phyloP scores from a whole-genome alignment of 1,140 invertebrate species.

The Apis mellifera region Amel_HAv3.1 CM009934.2:6911001-6911500 shows the following conservation, averaged over 20 bases:
- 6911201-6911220: slow-evolving; percentile 12
- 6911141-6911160: slow-evolving; percentile 14
- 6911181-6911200: slow-evolving; percentile 38
- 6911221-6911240: not conserved
- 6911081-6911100: slow-evolving; percentile 4
- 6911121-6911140: not conserved
- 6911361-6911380: slow-evolving; percentile 7
- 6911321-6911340: slow-evolving; percentile 14
- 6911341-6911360: slow-evolving; percentile 17
- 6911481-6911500: no score
- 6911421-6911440: no score
- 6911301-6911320: slow-evolving; percentile 4
- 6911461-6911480: no score
- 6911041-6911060: not conserved
- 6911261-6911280: slow-evolving; percentile 26
- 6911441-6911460: no score
- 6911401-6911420: no score
- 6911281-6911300: not conserved
- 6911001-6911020: not conserved
- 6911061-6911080: not conserved
- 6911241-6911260: not conserved
- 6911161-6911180: slow-evolving; percentile 17
- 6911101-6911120: slow-evolving; percentile 5
- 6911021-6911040: not conserved
- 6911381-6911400: not conserved